phyloP scores from a whole-genome alignment of 2,113 vertebrate genomes.

The Sialia sialis region DNA sequence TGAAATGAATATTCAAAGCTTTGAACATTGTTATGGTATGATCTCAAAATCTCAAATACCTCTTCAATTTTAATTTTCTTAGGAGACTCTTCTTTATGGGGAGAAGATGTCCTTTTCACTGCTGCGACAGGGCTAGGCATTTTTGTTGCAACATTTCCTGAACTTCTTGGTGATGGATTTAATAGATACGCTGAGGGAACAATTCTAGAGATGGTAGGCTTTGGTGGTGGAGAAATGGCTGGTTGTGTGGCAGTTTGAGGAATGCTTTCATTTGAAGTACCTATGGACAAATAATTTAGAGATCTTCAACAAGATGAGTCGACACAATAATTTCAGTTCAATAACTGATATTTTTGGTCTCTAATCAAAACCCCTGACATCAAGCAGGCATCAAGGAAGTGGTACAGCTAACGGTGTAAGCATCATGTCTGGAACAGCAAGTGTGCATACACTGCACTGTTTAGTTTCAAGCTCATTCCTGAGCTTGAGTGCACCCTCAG shows the following conservation, averaged over 20 bases:
- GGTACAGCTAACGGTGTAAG: neutral
- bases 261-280: slow-evolving; percentile 80
- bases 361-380: neutral
- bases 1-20: neutral
- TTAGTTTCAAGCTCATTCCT: neutral
- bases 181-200: slow-evolving; percentile 74
- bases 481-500: neutral
- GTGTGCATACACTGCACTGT: neutral
- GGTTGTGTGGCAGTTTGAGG: slow-evolving; percentile 76
- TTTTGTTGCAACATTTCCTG: slow-evolving; percentile 74
- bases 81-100: slow-evolving; percentile 73
- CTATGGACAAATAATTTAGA: slow-evolving; percentile 40
- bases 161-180: slow-evolving; percentile 75
- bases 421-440: neutral
- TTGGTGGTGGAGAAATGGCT: slow-evolving; percentile 76
- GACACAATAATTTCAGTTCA: neutral
- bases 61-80: slow-evolving; percentile 80
- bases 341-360: neutral
- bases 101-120: slow-evolving; percentile 76
- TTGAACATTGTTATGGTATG: neutral
- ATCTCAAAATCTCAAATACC: slow-evolving; percentile 60
- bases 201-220: slow-evolving; percentile 73
- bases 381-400: neutral
- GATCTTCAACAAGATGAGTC: neutral
- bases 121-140: slow-evolving; percentile 70